These are phyloP conservation scores for Eublepharis macularius DNA, from an alignment of 2,113 vertebrate species.

Conservation along the genomic window DNA sequence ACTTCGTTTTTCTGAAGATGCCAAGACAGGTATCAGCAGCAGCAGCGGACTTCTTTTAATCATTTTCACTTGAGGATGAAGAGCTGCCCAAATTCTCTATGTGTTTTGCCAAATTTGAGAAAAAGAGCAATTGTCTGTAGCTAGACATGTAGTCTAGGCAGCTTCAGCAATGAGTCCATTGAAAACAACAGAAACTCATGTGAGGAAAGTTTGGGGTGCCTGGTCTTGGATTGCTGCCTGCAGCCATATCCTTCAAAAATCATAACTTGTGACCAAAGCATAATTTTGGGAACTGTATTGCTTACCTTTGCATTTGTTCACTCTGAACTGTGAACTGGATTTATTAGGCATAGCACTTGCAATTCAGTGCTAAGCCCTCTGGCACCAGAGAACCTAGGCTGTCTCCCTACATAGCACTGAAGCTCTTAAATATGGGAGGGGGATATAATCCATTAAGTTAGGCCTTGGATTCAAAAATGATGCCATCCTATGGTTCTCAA, in stretches of 20 bases:
- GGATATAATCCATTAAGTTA: constrained; percentile 29
- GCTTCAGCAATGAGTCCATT: neutral
- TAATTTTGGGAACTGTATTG: neutral
- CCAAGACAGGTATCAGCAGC: too few relatives aligned
- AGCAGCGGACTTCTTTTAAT: neutral
- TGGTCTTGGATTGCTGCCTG: neutral
- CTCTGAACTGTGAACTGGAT: constrained; percentile 17
- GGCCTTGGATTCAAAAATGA: constrained; percentile 11
- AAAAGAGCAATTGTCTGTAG: neutral
- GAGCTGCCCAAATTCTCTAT: neutral
- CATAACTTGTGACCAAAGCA: neutral
- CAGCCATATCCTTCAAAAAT: neutral
- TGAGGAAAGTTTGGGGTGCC: neutral
- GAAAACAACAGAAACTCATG: neutral
- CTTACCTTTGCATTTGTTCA: neutral
- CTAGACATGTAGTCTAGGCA: constrained; percentile 3
- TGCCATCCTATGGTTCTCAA: constrained; percentile 11
- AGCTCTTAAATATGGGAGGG: constrained; percentile 19
- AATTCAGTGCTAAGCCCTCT: constrained; percentile 31
- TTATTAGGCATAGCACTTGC: constrained; percentile 23
- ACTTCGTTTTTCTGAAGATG: neutral
- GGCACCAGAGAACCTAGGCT: constrained; percentile 29
- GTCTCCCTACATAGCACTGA: constrained; percentile 7
- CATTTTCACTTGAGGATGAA: neutral
- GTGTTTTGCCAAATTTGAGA: neutral